These are phyloP conservation scores for Lepus oiostolus DNA, from an alignment of 2,797 vertebrate species.

Conservation along the genomic window DNA sequence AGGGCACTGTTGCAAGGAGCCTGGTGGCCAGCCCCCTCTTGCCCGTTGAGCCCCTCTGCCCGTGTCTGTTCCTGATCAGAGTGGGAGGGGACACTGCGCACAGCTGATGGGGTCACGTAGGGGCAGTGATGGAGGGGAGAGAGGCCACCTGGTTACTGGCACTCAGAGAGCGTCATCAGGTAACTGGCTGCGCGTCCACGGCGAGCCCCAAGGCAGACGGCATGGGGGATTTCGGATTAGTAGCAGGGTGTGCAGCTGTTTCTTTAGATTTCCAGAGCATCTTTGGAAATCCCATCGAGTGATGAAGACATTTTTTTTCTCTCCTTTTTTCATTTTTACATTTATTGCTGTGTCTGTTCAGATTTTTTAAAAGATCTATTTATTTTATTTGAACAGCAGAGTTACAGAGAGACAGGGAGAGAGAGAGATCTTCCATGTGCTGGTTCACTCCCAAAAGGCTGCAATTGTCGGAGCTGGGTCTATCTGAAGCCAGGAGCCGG, in stretches of 20 bases:
- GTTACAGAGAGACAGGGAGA: too few species aligned
- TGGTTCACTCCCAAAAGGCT: too few species aligned
- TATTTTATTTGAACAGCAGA: too few species aligned
- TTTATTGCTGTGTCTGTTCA: conserved; percentile 30
- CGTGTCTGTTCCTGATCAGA: conserved; percentile 33
- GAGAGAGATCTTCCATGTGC: too few species aligned
- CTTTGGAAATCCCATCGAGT: conserved; percentile 73
- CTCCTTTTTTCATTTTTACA: conserved; percentile 59
- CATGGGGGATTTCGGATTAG: conserved; percentile 74
- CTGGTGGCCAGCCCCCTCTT: background rate
- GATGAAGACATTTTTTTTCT: conserved; percentile 58
- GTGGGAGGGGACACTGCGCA: conserved; percentile 16
- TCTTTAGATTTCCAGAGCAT: conserved; percentile 79
- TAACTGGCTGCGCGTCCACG: conserved; percentile 61
- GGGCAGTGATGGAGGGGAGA: conserved; percentile 17
- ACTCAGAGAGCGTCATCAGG: conserved; percentile 48
- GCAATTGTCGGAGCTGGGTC: too few species aligned
- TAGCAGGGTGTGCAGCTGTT: conserved; percentile 70
- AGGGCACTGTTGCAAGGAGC: background rate
- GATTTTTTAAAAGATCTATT: too few species aligned
- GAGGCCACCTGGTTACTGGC: conserved; percentile 30
- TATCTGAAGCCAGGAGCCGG: too few species aligned
- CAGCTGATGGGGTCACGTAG: background rate
- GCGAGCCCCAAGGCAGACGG: conserved; percentile 57
- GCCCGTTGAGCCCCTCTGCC: conserved; percentile 28